Evolutionary conservation across 2,797 vertebrate genomes (phyloP).

Genomic region (Amphiprion clarkii): DNA sequence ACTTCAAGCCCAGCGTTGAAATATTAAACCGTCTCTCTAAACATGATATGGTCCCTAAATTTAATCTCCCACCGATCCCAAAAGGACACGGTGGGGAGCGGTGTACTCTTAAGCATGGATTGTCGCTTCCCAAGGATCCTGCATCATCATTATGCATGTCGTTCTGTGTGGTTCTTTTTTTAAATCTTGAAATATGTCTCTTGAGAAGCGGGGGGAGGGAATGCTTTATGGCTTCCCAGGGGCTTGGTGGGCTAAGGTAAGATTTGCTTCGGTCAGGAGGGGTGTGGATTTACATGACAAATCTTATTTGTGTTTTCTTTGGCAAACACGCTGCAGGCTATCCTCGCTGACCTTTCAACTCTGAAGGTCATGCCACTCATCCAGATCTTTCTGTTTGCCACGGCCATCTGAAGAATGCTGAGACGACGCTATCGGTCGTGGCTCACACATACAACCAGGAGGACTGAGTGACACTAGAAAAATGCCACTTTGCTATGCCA

Average conservation of each 20-base stretch:
- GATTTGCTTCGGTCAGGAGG: background rate
- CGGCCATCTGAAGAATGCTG: slow-evolving; percentile 85
- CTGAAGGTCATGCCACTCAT: slow-evolving; percentile 99
- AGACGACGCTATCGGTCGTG: background rate
- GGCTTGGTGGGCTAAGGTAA: slow-evolving; percentile 1
- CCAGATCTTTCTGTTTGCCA: slow-evolving; percentile 97
- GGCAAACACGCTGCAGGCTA: slow-evolving; percentile 88
- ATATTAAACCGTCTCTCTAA: slow-evolving; percentile 90
- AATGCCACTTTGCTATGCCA: slow-evolving; percentile 61
- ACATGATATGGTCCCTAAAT: slow-evolving; percentile 89
- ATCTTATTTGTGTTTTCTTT: slow-evolving; percentile 54
- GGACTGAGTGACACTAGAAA: slow-evolving; percentile 2
- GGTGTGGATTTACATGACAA: background rate
- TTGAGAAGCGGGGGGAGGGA: background rate
- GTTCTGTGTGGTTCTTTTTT: slow-evolving; percentile 26
- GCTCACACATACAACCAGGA: background rate
- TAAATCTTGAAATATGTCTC: slow-evolving; percentile 41
- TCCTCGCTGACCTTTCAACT: slow-evolving; percentile 98
- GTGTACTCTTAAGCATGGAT: slow-evolving; percentile 38
- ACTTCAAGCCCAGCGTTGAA: slow-evolving; percentile 86
- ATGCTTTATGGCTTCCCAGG: slow-evolving; percentile 13
- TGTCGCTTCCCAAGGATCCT: slow-evolving; percentile 53
- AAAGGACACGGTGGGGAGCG: slow-evolving; percentile 82
- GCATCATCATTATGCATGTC: slow-evolving; percentile 51
- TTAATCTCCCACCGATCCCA: slow-evolving; percentile 85